These are phyloP conservation scores for Notarius lentiginosus DNA, from an alignment of 2,113 vertebrate genomes.

Conservation along the genomic window DNA sequence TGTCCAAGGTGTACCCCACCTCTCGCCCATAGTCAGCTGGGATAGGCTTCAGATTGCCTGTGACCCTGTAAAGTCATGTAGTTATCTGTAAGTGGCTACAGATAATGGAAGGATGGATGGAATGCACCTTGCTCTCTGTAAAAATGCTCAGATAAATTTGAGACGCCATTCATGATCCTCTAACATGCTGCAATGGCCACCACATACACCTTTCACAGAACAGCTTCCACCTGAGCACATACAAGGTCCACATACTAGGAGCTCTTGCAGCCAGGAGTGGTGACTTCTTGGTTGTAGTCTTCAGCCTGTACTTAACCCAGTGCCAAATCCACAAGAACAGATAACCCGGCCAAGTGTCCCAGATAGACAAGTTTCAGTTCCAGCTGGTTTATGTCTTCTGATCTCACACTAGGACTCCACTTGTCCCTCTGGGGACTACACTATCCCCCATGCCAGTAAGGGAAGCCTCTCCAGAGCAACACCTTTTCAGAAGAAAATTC, in stretches of 20 bases:
- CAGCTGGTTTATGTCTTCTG: neutral
- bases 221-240: neutral
- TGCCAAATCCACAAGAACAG: neutral
- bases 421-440: neutral
- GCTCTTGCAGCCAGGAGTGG: neutral
- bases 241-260: neutral
- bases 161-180: neutral
- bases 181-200: neutral
- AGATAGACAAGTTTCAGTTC: neutral
- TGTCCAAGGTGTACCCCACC: too few species aligned
- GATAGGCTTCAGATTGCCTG: too few species aligned
- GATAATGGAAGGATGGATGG: too few species aligned
- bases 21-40: too few species aligned
- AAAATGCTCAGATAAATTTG: neutral
- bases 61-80: too few species aligned
- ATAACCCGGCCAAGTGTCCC: neutral
- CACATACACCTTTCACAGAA: neutral
- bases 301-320: neutral
- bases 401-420: neutral
- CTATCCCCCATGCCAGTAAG: neutral
- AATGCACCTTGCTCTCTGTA: neutral
- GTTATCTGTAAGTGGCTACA: too few species aligned
- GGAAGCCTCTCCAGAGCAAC: neutral
- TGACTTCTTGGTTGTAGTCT: neutral
- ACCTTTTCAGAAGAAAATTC: neutral